Base-by-base conservation (phyloP, 2,888 invertebrate species). In the Calephelis perditalis region DNA sequence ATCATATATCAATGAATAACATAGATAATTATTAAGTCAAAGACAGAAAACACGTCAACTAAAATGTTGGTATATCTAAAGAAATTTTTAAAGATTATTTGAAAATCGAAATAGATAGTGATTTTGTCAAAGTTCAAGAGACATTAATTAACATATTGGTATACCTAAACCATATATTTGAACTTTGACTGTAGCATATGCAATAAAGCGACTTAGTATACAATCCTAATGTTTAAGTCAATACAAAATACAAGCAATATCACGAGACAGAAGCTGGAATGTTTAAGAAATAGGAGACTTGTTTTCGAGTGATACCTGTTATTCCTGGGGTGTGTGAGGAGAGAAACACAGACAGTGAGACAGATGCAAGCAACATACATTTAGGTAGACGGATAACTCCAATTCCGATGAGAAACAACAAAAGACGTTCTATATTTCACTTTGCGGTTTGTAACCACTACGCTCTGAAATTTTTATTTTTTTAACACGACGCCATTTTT, bases 291-390 rank as follows among this genome's bases (percentile, higher is more conserved):
- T 72, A 76, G 74, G 73, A 77, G 77, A 78, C 75, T 40, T 76
- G 78, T 78, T 73, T 73, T 78, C 79, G 76, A 80, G 81, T 85
- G 83, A 86, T 90, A 90, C 90, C 90, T 90, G 90, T 89, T 83
- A 90, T 90, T 86, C 90, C 90, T 90, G 88, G 81, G 83, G 79
- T 84, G 86, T 87, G 86, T 84, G 86, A 86, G 86, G 87, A 89
- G 78, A 90, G 88, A 90, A 88, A 90, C 86, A 90, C 83, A 88
- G 81, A 87, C 81, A 86, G 86, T 87, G 86, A 90, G 86, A 89
- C 82, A 87, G 82, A 89, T 74, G 85, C 90, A 88, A 86, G 86
- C 88, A 72, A 84, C 86, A 86, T 79, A 83, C 76, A 73, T 65
- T 67, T 66, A 35, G 36, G 52, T 54, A 54, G 35, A 54, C n/a